Evolutionary conservation across 2,113 vertebrate species (phyloP), one percentile per base, ranked within the genome.

Genomic region (Lagenorhynchus albirostris): DNA sequence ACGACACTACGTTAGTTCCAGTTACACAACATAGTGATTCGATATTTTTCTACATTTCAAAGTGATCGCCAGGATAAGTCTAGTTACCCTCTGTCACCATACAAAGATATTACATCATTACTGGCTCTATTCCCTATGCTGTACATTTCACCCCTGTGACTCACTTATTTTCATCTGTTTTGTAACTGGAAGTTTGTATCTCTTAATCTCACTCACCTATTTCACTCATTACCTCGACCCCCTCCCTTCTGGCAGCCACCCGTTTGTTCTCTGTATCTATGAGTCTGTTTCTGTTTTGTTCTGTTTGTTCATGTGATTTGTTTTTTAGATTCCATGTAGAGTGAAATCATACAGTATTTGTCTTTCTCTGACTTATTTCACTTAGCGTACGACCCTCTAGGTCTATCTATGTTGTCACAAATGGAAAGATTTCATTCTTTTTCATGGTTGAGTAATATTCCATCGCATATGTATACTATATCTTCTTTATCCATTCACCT

Each of bases 251-350:
- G 74, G 47, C 15, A 31, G 33, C 74, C 10, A 12, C 31, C 18
- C n/a, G 47, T 53, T 33, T 12, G 8, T 20, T 13, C 10, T n/a
- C 17, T 77, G 10, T 77, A 26, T 21, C 50, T 77, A 13, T 21
- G 47, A 77, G 47, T 77, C 47, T 53, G 47, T 53, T 50, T 53
- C 31, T 53, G 47, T 18, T 77, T 53, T 53, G 31, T 77, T 53
- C 29, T n/a, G 31, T 63, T 63, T 63, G 62, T 77, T 53, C 0
- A 0, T 6, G 8, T n/a, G n/a, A n/a, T n/a, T n/a, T n/a, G n/a
- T 7, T 3, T 33, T 50, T 77, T 13, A 21, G 74, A 53, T 77
- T 77, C 18, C 47, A n/a, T 13, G 31, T 23, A 1, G 33, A 77
- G 29, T 31, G 18, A 77, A 53, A 53, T 77, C 31, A 53, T 31